Conservation (phyloP, 2,797 vertebrate species). For the Xiphophorus birchmanni region DNA sequence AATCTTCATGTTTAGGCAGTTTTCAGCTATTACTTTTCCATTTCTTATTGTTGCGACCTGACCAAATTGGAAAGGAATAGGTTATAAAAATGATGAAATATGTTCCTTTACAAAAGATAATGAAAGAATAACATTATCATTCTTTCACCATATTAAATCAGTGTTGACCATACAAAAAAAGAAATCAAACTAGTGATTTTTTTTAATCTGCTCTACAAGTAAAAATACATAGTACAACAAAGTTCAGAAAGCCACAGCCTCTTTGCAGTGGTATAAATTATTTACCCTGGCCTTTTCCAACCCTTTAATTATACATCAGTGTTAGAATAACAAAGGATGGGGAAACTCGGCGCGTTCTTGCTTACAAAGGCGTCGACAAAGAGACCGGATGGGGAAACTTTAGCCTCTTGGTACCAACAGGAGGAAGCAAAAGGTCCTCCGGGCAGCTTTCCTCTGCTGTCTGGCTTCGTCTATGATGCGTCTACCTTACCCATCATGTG, state of each 20-base stretch:
- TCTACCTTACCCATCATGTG: constrained; percentile 66
- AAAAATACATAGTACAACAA: constrained; percentile 44
- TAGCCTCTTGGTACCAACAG: constrained; percentile 51
- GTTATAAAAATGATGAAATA: neutral
- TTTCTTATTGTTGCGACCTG: neutral
- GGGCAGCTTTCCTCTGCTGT: constrained; percentile 55
- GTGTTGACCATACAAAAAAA: constrained; percentile 34
- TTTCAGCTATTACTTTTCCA: neutral
- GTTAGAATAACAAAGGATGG: constrained; percentile 74
- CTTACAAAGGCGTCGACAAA: constrained; percentile 59
- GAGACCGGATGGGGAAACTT: constrained; percentile 63
- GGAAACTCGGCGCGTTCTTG: constrained; percentile 43
- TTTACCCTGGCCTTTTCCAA: constrained; percentile 76
- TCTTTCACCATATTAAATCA: constrained; percentile 44
- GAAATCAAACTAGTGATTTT: constrained; percentile 57
- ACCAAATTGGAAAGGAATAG: neutral
- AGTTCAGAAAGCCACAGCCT: constrained; percentile 68
- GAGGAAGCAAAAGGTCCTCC: constrained; percentile 44
- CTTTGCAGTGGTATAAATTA: constrained; percentile 79
- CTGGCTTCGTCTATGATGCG: constrained; percentile 65
- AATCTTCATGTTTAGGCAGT: neutral
- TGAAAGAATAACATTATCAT: constrained; percentile 11
- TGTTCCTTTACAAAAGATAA: neutral
- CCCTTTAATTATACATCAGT: constrained; percentile 84
- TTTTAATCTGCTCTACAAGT: constrained; percentile 48